Percentiles rank a stretch among this genome's conserved stretches.
Evolutionary conservation across 2,797 vertebrate genomes (phyloP).

Genomic region (Florisuga fusca): DNA sequence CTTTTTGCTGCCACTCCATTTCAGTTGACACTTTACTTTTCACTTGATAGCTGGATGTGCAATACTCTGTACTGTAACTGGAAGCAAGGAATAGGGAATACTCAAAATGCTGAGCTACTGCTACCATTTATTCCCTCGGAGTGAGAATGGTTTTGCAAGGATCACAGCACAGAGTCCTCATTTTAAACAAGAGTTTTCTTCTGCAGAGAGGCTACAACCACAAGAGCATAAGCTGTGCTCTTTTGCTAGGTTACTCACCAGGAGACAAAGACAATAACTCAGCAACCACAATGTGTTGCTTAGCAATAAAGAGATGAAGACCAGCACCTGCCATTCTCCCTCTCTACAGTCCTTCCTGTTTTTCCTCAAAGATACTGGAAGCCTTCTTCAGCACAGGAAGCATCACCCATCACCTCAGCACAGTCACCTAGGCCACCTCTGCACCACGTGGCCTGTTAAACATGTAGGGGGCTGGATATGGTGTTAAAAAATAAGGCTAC

Average conservation of each 20-base stretch:
- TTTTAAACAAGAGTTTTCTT: neutral
- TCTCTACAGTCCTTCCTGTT: neutral
- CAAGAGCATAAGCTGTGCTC: neutral
- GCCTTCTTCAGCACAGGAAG: neutral
- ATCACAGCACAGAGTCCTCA: neutral
- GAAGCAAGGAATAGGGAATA: neutral
- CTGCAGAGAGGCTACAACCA: neutral
- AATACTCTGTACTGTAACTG: neutral
- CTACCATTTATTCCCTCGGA: neutral
- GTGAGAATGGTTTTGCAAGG: neutral
- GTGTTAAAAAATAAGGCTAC: neutral
- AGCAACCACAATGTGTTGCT: neutral
- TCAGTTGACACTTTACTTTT: neutral
- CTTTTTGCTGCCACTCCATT: neutral
- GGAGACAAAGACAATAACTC: neutral
- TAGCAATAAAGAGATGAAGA: neutral
- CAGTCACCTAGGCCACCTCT: neutral
- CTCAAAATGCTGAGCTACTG: neutral
- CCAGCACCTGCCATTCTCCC: neutral
- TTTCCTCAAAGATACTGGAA: neutral
- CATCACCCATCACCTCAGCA: neutral
- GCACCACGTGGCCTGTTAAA: neutral
- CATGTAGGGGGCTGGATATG: neutral
- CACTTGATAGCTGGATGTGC: neutral
- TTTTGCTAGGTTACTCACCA: neutral